Conservation (phyloP, 2,797 vertebrate species). For the Tadarida brasiliensis region DNA sequence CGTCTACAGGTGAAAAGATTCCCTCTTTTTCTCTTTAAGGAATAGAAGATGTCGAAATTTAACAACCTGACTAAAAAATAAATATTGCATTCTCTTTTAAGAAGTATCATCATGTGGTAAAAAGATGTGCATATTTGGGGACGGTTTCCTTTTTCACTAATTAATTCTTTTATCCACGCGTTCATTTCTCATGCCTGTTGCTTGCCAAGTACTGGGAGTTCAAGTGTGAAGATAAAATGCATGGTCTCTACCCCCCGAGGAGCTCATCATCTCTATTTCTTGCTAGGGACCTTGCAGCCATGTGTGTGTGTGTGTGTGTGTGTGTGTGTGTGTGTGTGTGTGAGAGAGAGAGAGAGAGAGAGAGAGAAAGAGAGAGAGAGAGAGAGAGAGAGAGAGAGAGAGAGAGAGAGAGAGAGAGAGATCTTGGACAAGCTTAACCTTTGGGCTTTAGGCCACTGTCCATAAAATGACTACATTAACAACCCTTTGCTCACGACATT, state of each 20-base stretch:
- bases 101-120: background rate
- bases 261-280: background rate
- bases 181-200: background rate
- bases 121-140: background rate
- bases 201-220: background rate
- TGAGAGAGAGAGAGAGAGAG: too few relatives aligned
- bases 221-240: background rate
- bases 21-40: background rate
- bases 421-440: background rate
- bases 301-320: background rate
- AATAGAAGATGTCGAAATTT: background rate
- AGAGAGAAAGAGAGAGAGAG: too few relatives aligned
- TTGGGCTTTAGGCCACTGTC: background rate
- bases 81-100: constrained; percentile 48
- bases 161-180: background rate
- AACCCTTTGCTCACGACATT: background rate
- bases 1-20: background rate
- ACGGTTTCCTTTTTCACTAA: background rate
- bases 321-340: too few relatives aligned
- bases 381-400: too few relatives aligned
- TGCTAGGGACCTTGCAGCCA: background rate
- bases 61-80: constrained; percentile 51
- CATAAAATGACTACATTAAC: background rate
- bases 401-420: background rate
- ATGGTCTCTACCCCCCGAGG: background rate